A percentile compares a stretch with the other conserved stretches of the same genome.
phyloP scores from a whole-genome alignment of 23 tunicate genomes.

The Corella eumyota region DNA sequence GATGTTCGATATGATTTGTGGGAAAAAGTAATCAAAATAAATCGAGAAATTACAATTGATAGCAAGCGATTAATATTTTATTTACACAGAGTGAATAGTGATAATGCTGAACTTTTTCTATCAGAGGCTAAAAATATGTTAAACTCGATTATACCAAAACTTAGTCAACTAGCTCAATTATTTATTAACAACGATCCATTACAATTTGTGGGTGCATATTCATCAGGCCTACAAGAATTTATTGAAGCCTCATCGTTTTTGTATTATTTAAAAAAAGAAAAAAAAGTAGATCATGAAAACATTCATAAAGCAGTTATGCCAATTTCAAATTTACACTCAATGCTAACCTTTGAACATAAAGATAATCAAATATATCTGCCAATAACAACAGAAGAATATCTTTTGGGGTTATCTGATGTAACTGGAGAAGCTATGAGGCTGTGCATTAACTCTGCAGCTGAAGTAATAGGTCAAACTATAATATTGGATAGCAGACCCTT shows the following conservation, averaged over 20 bases:
- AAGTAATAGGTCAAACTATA: neutral
- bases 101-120: neutral
- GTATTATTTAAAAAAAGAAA: slow-evolving; percentile 7
- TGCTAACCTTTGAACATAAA: neutral
- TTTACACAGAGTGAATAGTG: slow-evolving; percentile 16
- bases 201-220: slow-evolving; percentile 24
- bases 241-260: slow-evolving; percentile 39
- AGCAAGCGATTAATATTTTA: slow-evolving; percentile 39
- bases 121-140: slow-evolving; percentile 3
- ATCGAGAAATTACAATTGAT: slow-evolving; percentile 38
- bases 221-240: slow-evolving; percentile 46
- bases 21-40: slow-evolving; percentile 29
- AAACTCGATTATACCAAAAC: slow-evolving; percentile 9
- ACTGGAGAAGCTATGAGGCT: slow-evolving; percentile 51
- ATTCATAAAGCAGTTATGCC: slow-evolving; percentile 2
- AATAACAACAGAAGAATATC: slow-evolving; percentile 24
- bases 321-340: neutral
- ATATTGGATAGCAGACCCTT: slow-evolving; percentile 10
- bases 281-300: neutral
- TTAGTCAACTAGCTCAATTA: slow-evolving; percentile 21
- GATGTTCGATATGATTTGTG: slow-evolving; percentile 26
- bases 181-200: slow-evolving; percentile 14
- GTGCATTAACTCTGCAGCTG: slow-evolving; percentile 38
- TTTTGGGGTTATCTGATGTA: slow-evolving; percentile 35
- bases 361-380: slow-evolving; percentile 1